These are phyloP conservation scores for Sebastes taczanowskii DNA, from an alignment of 2,797 vertebrate species.

Conservation along the genomic window DNA sequence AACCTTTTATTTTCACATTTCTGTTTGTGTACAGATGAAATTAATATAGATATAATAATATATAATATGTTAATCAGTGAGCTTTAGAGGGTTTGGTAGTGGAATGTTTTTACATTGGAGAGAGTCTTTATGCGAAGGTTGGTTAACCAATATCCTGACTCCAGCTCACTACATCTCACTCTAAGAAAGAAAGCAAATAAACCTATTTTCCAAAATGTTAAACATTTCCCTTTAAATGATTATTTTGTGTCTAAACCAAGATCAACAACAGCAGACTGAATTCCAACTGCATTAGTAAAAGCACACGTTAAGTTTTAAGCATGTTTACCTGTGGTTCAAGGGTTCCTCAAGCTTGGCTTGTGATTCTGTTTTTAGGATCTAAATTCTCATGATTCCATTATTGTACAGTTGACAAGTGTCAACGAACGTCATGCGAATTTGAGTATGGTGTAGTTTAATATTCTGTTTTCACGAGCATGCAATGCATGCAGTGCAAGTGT, in stretches of 20 bases:
- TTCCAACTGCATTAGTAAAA: neutral
- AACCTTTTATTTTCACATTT: too few relatives aligned
- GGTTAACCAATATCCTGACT: neutral
- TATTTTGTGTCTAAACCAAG: neutral
- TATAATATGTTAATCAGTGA: neutral
- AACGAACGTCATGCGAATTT: neutral
- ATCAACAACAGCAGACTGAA: neutral
- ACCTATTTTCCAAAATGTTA: neutral
- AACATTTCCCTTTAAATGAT: neutral
- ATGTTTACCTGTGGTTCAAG: neutral
- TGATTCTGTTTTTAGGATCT: neutral
- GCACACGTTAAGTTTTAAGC: neutral
- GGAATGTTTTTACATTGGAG: neutral
- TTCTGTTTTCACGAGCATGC: slow-evolving; percentile 6
- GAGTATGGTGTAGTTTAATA: neutral
- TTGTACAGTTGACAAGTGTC: neutral
- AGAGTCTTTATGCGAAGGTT: neutral
- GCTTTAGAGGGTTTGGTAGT: neutral
- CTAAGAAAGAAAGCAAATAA: neutral
- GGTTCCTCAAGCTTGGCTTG: neutral
- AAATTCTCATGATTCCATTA: neutral
- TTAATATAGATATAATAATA: too few relatives aligned
- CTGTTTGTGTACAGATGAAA: neutral
- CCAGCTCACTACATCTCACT: neutral
- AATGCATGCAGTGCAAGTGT: slow-evolving; percentile 12